Evolutionary conservation across 2,113 vertebrate genomes (phyloP).

Genomic region (Synodontis membranacea): DNA sequence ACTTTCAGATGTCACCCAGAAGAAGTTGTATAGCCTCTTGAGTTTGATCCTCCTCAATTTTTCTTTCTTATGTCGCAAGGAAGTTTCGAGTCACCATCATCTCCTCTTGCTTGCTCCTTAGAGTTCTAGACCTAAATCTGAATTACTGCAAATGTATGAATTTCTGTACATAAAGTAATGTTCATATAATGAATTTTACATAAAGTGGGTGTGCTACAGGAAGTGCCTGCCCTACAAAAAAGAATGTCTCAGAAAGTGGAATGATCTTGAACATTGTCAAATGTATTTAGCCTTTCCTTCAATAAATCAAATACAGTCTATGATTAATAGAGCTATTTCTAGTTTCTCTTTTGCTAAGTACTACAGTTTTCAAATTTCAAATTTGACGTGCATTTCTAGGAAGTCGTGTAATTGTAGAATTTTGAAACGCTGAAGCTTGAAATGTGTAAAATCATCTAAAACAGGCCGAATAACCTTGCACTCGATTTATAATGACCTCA

Average conservation of each 20-base stretch:
- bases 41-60: neutral
- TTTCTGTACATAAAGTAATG: neutral
- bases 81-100: neutral
- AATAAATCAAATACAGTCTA: neutral
- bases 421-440: neutral
- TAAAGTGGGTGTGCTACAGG: neutral
- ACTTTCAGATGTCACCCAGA: neutral
- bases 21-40: neutral
- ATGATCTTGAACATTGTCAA: neutral
- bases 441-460: neutral
- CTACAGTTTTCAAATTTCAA: neutral
- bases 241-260: neutral
- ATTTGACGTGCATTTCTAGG: neutral
- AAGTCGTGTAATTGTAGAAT: neutral
- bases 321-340: neutral
- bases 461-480: neutral
- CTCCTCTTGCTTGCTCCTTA: neutral
- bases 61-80: neutral
- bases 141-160: neutral
- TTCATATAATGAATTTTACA: neutral
- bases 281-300: neutral
- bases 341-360: neutral
- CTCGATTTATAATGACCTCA: neutral
- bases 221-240: neutral
- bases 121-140: neutral